Evolutionary conservation across 2,797 vertebrate species (phyloP).

Genomic region (Buceros bicornis): DNA sequence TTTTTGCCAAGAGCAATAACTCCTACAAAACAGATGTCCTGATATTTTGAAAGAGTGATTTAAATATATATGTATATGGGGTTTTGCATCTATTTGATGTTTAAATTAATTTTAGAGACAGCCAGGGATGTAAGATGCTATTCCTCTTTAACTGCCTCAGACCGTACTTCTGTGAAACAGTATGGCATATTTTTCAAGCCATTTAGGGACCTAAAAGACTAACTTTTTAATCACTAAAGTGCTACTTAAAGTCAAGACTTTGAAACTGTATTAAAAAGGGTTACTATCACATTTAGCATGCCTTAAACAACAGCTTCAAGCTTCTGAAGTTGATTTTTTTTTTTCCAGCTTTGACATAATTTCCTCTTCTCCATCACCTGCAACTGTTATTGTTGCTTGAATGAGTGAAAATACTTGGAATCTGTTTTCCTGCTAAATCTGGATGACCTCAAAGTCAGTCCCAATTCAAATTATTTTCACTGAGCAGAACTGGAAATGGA

Average conservation of each 20-base stretch:
- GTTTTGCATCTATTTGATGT: slow-evolving; percentile 57
- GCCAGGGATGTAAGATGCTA: neutral
- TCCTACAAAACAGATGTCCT: slow-evolving; percentile 56
- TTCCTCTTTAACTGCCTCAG: slow-evolving; percentile 23
- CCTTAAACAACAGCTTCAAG: neutral
- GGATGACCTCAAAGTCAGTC: neutral
- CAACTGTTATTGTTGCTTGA: neutral
- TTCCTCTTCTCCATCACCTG: neutral
- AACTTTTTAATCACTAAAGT: neutral
- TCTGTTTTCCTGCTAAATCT: neutral
- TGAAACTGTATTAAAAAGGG: neutral
- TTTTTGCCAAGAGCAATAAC: slow-evolving; percentile 61
- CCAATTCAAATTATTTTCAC: neutral
- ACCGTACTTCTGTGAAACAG: neutral
- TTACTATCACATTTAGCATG: neutral
- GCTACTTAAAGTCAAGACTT: neutral
- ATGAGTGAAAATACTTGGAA: neutral
- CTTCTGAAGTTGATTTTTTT: neutral
- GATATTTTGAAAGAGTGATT: slow-evolving; percentile 40
- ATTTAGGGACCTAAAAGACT: neutral
- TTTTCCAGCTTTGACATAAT: neutral
- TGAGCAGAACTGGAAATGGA: neutral
- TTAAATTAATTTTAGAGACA: slow-evolving; percentile 48
- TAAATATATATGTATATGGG: slow-evolving; percentile 31
- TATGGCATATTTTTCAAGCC: neutral